Conservation (phyloP, 2,113 vertebrate genomes). For the Dolichotis patagonum region DNA sequence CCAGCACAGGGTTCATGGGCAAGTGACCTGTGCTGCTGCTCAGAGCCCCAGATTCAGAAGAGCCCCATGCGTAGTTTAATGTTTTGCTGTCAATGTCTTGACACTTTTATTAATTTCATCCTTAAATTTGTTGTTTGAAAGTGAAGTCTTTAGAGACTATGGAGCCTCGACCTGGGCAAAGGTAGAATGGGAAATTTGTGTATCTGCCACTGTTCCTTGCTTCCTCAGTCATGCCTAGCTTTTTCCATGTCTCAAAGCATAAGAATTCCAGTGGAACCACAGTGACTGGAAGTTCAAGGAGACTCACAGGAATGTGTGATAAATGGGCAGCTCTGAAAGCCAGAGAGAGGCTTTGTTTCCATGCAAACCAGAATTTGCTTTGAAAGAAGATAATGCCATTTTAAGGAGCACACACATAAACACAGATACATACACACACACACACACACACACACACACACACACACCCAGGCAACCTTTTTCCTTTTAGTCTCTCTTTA, state of each 20-base stretch:
- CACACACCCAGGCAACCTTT: background rate
- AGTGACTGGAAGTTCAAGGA: background rate
- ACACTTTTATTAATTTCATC: background rate
- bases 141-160: background rate
- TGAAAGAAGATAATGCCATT: background rate
- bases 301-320: background rate
- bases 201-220: background rate
- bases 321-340: background rate
- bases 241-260: background rate
- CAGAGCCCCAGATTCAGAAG: background rate
- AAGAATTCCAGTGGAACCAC: background rate
- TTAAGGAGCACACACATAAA: background rate
- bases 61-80: background rate
- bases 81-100: background rate
- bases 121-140: background rate
- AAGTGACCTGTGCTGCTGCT: background rate
- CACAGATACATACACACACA: background rate
- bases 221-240: rapidly evolving
- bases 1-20: background rate
- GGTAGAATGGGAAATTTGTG: background rate
- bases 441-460: background rate
- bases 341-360: background rate
- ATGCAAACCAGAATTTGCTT: background rate
- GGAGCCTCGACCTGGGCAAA: background rate
- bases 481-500: background rate